Percentiles rank a stretch among this genome's conserved stretches.
These are phyloP conservation scores for Cherax quadricarinatus DNA, from an alignment of 1,140 invertebrate species.

Conservation along the genomic window DNA sequence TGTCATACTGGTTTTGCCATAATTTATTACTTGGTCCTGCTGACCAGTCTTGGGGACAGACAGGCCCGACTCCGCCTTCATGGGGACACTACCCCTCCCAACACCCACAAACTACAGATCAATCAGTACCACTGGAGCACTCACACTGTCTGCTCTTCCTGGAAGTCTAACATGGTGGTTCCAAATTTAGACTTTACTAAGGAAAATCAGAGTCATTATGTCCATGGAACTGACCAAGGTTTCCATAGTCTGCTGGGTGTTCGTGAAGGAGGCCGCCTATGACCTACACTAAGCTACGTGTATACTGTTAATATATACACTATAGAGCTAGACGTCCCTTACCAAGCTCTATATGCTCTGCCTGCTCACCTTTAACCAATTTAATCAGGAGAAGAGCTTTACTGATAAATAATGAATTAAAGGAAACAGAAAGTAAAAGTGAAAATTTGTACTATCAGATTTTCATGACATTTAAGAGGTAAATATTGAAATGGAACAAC, in stretches of 20 bases:
- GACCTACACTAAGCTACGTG: slow-evolving; percentile 59
- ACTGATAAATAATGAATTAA: slow-evolving; percentile 37
- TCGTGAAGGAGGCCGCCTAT: slow-evolving; percentile 39
- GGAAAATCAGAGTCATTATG: not conserved
- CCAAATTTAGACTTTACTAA: not conserved
- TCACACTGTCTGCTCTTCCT: not conserved
- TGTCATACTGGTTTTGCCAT: not conserved
- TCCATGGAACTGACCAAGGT: not conserved
- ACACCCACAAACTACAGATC: not conserved
- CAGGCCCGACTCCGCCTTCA: slow-evolving; percentile 34
- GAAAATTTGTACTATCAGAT: slow-evolving; percentile 67
- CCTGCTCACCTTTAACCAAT: slow-evolving; percentile 22
- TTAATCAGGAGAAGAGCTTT: slow-evolving; percentile 27
- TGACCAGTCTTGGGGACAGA: slow-evolving; percentile 33
- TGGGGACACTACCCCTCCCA: slow-evolving; percentile 25
- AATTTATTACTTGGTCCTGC: slow-evolving; percentile 1
- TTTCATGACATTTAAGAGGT: slow-evolving; percentile 37
- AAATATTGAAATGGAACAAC: slow-evolving; percentile 34
- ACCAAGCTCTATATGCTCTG: slow-evolving; percentile 44
- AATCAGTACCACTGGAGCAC: not conserved
- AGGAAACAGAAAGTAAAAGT: slow-evolving; percentile 59
- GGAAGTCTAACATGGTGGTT: not conserved
- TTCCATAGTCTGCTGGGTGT: slow-evolving; percentile 11
- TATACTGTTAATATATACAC: slow-evolving; percentile 62
- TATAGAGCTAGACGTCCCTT: slow-evolving; percentile 37